These are phyloP conservation scores for Drosophila rubida DNA, from an alignment of 2,888 invertebrate species.

Conservation along the genomic window DNA sequence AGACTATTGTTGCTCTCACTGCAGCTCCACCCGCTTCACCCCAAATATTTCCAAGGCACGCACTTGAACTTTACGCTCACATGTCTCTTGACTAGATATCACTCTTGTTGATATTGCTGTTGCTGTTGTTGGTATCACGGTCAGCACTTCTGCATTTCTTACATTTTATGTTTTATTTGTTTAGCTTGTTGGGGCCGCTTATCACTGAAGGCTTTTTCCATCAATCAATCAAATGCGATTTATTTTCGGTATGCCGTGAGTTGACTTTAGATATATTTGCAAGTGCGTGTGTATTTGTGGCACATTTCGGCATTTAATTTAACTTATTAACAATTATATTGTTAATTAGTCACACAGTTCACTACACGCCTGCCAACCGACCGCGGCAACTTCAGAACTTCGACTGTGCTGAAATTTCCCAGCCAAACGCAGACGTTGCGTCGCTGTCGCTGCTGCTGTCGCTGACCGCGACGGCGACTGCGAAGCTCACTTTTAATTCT, in stretches of 20 bases:
- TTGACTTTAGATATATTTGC: conserved; percentile 25
- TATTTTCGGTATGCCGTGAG: conserved; percentile 46
- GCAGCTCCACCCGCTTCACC: neutral
- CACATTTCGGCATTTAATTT: conserved; percentile 17
- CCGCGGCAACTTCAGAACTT: conserved; percentile 71
- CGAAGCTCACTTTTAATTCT: neutral
- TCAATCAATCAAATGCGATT: conserved; percentile 72
- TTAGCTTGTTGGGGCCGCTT: conserved; percentile 29
- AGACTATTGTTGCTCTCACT: neutral
- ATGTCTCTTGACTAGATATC: conserved; percentile 9
- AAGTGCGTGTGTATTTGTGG: conserved; percentile 3
- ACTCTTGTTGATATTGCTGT: conserved; percentile 17
- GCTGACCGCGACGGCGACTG: conserved; percentile 3
- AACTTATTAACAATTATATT: conserved; percentile 20
- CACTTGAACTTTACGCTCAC: conserved; percentile 51
- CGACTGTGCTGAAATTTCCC: conserved; percentile 53
- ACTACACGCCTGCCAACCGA: conserved; percentile 53
- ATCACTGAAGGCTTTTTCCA: conserved; percentile 54
- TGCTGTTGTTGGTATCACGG: conserved; percentile 22
- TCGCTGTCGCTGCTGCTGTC: conserved; percentile 5
- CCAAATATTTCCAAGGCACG: conserved; percentile 16
- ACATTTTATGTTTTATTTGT: conserved; percentile 50
- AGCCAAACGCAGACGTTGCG: conserved; percentile 3
- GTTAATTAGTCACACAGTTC: conserved; percentile 14
- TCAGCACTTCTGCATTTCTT: conserved; percentile 57